phyloP scores from a whole-genome alignment of 2,888 invertebrate species.

The Fissipunctia ypsillon region DNA sequence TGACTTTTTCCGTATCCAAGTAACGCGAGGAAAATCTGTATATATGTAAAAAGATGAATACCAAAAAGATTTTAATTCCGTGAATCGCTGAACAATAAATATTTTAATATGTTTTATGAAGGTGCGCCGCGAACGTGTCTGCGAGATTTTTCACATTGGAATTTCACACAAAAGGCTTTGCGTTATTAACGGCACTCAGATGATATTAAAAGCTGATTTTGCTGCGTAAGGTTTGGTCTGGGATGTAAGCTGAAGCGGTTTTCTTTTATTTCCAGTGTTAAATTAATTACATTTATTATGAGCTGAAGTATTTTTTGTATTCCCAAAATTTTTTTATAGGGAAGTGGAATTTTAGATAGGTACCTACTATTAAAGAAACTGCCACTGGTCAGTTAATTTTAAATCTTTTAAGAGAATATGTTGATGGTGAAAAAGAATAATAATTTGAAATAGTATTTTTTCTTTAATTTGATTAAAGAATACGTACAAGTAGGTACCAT shows the following conservation, averaged over 20 bases:
- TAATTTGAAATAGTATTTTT: too few relatives aligned
- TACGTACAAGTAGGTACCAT: too few relatives aligned
- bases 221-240: conserved; percentile 71
- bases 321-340: too few relatives aligned
- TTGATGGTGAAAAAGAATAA: too few relatives aligned
- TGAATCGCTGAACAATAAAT: conserved; percentile 38
- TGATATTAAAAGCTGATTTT: conserved; percentile 80
- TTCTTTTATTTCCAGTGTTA: neutral
- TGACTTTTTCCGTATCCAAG: neutral
- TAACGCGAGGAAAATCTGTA: neutral
- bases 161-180: conserved; percentile 80
- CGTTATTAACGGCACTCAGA: conserved; percentile 78
- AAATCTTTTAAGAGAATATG: neutral
- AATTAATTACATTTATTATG: too few relatives aligned
- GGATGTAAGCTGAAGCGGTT: conserved; percentile 24
- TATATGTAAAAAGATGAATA: conserved; percentile 30
- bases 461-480: too few relatives aligned
- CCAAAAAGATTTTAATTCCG: conserved; percentile 23
- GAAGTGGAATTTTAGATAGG: too few relatives aligned
- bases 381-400: neutral
- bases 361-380: too few relatives aligned
- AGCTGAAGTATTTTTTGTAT: neutral
- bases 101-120: conserved; percentile 55
- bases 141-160: conserved; percentile 76
- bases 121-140: conserved; percentile 36